Percentiles rank a stretch among this genome's conserved stretches.
Evolutionary conservation across 2,888 invertebrate genomes (phyloP).

Genomic region (Drosophila eohydei): DNA sequence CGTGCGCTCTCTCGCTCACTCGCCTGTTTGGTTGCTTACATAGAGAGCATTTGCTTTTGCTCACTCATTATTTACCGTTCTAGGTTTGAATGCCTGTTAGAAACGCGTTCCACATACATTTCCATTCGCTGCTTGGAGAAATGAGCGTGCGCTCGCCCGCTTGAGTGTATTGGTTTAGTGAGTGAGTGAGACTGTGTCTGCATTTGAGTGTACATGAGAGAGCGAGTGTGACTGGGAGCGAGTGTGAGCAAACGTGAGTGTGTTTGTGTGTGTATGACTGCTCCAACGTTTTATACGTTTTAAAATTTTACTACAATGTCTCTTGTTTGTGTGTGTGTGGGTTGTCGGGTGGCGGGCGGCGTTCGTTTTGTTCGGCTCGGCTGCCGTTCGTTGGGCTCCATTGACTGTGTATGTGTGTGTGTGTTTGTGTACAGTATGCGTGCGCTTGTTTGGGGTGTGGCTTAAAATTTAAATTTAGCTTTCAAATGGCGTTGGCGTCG

Average conservation of each 20-base stretch:
- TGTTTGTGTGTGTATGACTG: slow-evolving; percentile 48
- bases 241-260: slow-evolving; percentile 24
- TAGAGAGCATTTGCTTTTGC: slow-evolving; percentile 32
- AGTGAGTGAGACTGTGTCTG: slow-evolving; percentile 39
- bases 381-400: slow-evolving; percentile 62
- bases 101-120: slow-evolving; percentile 70
- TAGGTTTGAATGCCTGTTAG: slow-evolving; percentile 65
- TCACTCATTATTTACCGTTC: slow-evolving; percentile 66
- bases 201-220: slow-evolving; percentile 32
- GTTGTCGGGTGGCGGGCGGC: slow-evolving; percentile 16
- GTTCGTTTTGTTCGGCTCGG: slow-evolving; percentile 56
- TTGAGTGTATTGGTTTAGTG: slow-evolving; percentile 33
- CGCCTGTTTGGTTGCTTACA: slow-evolving; percentile 26
- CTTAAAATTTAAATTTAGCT: slow-evolving; percentile 84
- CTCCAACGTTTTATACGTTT: slow-evolving; percentile 81
- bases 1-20: slow-evolving; percentile 29
- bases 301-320: slow-evolving; percentile 76
- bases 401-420: slow-evolving; percentile 51
- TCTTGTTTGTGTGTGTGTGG: slow-evolving; percentile 22
- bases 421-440: slow-evolving; percentile 65
- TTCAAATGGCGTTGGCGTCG: slow-evolving; percentile 77
- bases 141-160: slow-evolving; percentile 33
- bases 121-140: slow-evolving; percentile 60
- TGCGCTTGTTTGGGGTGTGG: slow-evolving; percentile 83
- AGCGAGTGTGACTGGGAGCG: slow-evolving; percentile 27